Evolutionary conservation across 2,888 invertebrate genomes (phyloP), one percentile per base, ranked within the genome.

Genomic region (Ectobius pallidus): DNA sequence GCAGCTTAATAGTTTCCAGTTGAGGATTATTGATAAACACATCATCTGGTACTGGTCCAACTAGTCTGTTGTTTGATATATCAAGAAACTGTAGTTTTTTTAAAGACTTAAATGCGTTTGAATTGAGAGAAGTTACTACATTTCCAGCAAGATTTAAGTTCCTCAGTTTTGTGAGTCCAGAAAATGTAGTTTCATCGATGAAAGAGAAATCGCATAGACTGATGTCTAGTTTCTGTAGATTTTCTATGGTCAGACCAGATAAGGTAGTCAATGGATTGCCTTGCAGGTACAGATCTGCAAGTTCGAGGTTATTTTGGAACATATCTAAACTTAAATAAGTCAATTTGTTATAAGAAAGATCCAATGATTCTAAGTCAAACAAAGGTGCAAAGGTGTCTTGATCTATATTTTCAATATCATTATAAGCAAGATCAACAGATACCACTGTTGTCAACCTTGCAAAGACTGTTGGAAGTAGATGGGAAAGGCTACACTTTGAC

Each of bases 101-200:
- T 73, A 93, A 86, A 74, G 87, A 85, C 52, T 87, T 83, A 83
- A 94, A 91, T 6, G 92, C 89, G 79, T 90, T 89, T 20, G 88
- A 87, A 78, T 91, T 88, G 73, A 94, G 89, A 79, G 87, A 88
- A 73, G 85, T 86, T 74, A 94, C 87, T 72, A 87, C 87, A 81
- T 93, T 93, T 62, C 90, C 88, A 78, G 88, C 90, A 7, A 93
- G 83, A 77, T 89, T 88, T 34, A 94, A 85, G 78, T 90, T 88
- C 34, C 89, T 89, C 74, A 93, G 83, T 70, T 86, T 83, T 22
- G 88, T 87, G 72, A 92, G 80, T 27, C 86, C 87, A 42, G 83
- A 81, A 30, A 70, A 63, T 4, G 52, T 49, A 3, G 18, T 49
- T 3, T n/a, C 18, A 27, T 55, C 16, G 30, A 69, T n/a, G 30